These are phyloP conservation scores for Cyphomyrus plagiostoma DNA, from an alignment of 2,113 vertebrate genomes.

Conservation along the genomic window DNA sequence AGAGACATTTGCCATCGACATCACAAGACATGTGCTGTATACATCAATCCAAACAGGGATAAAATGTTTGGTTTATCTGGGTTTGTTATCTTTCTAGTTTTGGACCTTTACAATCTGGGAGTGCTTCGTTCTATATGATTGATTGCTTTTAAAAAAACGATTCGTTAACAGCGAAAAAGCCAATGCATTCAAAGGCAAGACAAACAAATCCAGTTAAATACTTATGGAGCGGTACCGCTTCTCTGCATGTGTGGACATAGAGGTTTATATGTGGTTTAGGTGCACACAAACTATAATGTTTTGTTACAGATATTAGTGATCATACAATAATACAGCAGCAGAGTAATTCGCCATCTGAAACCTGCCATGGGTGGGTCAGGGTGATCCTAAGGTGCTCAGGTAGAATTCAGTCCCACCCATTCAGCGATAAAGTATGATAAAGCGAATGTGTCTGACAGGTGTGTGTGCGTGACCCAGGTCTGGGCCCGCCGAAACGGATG, in stretches of 20 bases:
- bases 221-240: background rate
- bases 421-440: background rate
- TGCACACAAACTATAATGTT: background rate
- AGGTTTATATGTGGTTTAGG: background rate
- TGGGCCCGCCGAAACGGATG: background rate
- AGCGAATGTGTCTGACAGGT: background rate
- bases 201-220: background rate
- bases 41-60: background rate
- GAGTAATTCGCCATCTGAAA: background rate
- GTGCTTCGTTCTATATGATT: background rate
- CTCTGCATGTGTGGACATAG: background rate
- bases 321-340: background rate
- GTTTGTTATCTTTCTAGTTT: background rate
- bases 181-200: background rate
- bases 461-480: background rate
- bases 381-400: background rate
- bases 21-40: background rate
- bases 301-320: background rate
- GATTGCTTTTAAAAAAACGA: background rate
- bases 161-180: background rate
- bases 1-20: background rate
- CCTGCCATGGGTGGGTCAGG: background rate
- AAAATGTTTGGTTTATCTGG: background rate
- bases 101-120: background rate
- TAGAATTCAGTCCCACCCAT: background rate